Evolutionary conservation across 1,140 invertebrate species (phyloP), one percentile per base, ranked within the genome.

Genomic region (Rhagoletis zephyria): DNA sequence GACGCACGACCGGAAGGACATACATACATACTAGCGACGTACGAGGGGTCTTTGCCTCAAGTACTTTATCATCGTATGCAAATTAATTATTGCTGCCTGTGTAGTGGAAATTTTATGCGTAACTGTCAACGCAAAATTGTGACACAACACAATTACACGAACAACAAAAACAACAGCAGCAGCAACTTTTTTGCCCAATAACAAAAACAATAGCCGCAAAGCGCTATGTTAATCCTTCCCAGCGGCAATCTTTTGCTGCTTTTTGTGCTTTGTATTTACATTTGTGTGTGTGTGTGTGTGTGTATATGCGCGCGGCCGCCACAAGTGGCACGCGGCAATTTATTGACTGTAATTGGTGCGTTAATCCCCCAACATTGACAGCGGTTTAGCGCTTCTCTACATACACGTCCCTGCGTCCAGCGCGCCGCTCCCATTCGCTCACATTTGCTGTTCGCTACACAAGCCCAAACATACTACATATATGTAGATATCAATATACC

Each of bases 341-440:
- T 86, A 86, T 86, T 86, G 61, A 86, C 85, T 64, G 90, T 91
- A 91, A 91, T 91, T 91, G 90, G 91, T 91, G 90, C 90, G 90
- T 91, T 91, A 91, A 91, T 91, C 90, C 91, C 90, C 90, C 91
- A 81, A 81, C 90, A 91, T 91, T 91, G 90, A 91, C 90, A 91
- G 90, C 90, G 90, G 90, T 90, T 90, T 90, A 90, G 91, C 51
- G 74, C 51, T 81, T 56, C 74, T 56, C 74, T 51, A 45, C 19
- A 56, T 10, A 56, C 30, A 30, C 30, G 30, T 10, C 51, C 5
- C 51, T 56, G 51, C 48, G 19, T 19, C 74, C 74, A 56, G 9
- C 65, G 14, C 74, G n/a, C 3, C 51, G 3, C 0, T 48, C 48
- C 10, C n/a, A 56, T 42, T 19, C 5, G 9, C 7, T 12, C 6